Evolutionary conservation across 64 coral and sea anemone species (phyloP), one percentile per base, ranked within the genome.

Genomic region (Dendronephthya gigantea): DNA sequence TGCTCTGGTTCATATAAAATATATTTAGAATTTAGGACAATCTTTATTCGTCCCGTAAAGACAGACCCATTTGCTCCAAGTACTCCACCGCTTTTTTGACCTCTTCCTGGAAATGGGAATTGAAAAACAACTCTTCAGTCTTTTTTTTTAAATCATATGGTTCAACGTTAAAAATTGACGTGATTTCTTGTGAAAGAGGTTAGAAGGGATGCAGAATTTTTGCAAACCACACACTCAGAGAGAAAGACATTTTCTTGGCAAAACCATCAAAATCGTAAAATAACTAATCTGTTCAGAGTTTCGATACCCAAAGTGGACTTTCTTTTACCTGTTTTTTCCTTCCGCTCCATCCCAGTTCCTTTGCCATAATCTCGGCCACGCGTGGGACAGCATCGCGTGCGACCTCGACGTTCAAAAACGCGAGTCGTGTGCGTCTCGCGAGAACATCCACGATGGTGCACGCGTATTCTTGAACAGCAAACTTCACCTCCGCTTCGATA

Each of bases 401-500:
- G 41, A 89, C 87, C 32, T 91, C 84, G 15, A 91, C 95, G 48
- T 98, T 91, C 47, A 98, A 40, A 25, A 98, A 98, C 33, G 95
- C 95, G 35, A 98, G 50, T 23, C 95, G 84, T 48, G 92, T 98
- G 69, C 95, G 84, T 84, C 92, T 91, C 32, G 95, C 95, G 25
- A 98, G 85, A 29, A 98, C 88, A 85, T 98, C 95, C 17, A 98
- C 88, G 38, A 88, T 75, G 25, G 95, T 93, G 81, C 92, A 93
- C 17, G 95, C 95, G 23, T 98, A 98, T 39, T 98, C 95, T 35
- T 93, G 83, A 13, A 93, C 47, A 35, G 92, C 90, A 17, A 93
- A 98, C n/a, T 85, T 62, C 23, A 93, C 92, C 86, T 98, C 95
- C 23, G 95, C 95, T 69, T 98, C 95, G 36, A 98, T 98, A 49